Evolutionary conservation across 1,140 invertebrate genomes (phyloP), one percentile per base, ranked within the genome.

Genomic region (Lordiphosa collinella): DNA sequence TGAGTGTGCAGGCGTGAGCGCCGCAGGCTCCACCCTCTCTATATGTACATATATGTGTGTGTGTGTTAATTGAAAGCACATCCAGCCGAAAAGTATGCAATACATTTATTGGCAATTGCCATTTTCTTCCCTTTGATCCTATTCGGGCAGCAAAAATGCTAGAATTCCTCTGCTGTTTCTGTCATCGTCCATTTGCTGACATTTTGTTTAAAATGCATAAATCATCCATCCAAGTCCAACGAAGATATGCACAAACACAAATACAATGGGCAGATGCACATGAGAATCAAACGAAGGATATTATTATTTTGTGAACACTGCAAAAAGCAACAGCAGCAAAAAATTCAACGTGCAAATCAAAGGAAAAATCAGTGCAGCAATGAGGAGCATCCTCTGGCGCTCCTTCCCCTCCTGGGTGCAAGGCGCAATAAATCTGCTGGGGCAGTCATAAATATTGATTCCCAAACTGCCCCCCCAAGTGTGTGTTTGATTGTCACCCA

Each of bases 391-490:
- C 32, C 41, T 14, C 14, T 36, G 0, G 12, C n/a, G 8, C 37
- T 25, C 36, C 16, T 34, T 4, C 11, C 22, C 32, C 53, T 52
- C 14, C 25, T 55, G 31, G 38, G 14, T 46, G 48, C 71, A 43
- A 57, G 51, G 55, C 69, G 72, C 79, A 84, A 84, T 84, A 84
- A 84, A 84, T 84, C 78, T 84, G 78, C 68, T 73, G 46, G 68
- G 67, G 63, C 68, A 78, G 78, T 84, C 78, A 84, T 84, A 84
- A 84, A 84, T 84, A 84, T 84, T 84, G 78, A 84, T 84, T 84
- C 68, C 78, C 52, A 84, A 84, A 84, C 69, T 84, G 76, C 82
- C 71, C 25, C 25, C 60, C 31, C 63, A 55, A 59, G 58, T 58
- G 60, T 65, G 74, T 31, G 41, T 14, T 29, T 41, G 49, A 54